Base-by-base conservation (phyloP, 2,113 vertebrate genomes). In the Clarias macrocephalus region DNA sequence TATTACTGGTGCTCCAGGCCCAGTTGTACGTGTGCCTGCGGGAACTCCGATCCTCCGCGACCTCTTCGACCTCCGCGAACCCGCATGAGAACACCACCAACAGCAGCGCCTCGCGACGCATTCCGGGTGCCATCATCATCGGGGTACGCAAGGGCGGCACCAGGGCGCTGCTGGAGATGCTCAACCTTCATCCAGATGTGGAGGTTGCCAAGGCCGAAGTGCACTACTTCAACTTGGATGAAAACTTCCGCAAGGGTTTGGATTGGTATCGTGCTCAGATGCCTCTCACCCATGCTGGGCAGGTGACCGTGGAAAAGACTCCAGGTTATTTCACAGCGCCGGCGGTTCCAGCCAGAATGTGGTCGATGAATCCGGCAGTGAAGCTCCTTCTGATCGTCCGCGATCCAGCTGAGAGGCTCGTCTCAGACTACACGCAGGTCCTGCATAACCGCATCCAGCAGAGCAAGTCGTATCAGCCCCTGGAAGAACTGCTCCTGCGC, bases 371-470 rank as follows among this genome's bases (percentile, higher is more conserved):
- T 91, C 94, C 93, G 0, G 91, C 94, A 0, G 84, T 95, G 68
- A 94, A 95, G 62, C 88, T 96, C 86, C 86, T 96, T 3, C 93
- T 96, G 81, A 96, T 96, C 1, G 92, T 96, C 54, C 94, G 96
- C 0, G 95, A 96, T 89, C 96, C 96, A 0, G 95, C 95, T 0
- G 94, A 96, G 87, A 89, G 96, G 86, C 91, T 96, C 5, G 93
- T 96, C 8, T 96, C 96, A 0, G 96, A 96, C 93, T 96, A 96
- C 91, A 96, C 96, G 37, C 96, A 96, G 88, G 95, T 96, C 84
- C 94, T 96, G 12, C 94, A 96, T 93, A 96, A 96, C 92, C 94
- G 96, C 48, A 89, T 93, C 88, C 92, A 92, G 3, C 94, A 91
- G 48, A 92, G 91, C 90, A 96, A 96, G 92, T 90, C 95, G 77